phyloP scores from a whole-genome alignment of 2,797 vertebrate species.

The Epinephelus coioides region DNA sequence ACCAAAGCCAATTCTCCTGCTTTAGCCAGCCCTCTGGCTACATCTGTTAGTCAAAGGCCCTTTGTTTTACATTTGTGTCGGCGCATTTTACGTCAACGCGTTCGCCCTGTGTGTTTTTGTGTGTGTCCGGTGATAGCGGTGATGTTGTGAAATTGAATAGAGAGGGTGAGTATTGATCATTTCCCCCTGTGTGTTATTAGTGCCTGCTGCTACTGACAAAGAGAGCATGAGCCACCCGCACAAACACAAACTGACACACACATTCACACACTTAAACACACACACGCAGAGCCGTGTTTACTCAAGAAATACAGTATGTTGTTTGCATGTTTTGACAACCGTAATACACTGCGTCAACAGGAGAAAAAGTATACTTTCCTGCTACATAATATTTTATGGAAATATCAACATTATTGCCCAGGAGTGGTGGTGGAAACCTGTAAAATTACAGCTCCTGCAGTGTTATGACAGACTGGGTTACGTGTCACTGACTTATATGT shows the following conservation, averaged over 20 bases:
- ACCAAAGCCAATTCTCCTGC: conserved; percentile 47
- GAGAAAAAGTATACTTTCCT: conserved; percentile 37
- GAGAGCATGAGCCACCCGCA: conserved; percentile 68
- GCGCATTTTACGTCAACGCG: conserved; percentile 40
- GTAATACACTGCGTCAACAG: conserved; percentile 38
- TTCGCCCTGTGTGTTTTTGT: conserved; percentile 23
- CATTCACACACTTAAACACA: background rate
- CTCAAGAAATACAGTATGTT: conserved; percentile 43
- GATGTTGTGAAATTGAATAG: conserved; percentile 84
- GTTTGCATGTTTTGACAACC: conserved; percentile 61
- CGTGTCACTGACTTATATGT: conserved; percentile 57
- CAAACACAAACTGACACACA: conserved; percentile 53
- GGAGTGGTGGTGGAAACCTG: conserved; percentile 35
- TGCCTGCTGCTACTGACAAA: conserved; percentile 76
- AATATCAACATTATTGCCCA: conserved; percentile 51
- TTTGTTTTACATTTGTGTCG: conserved; percentile 59
- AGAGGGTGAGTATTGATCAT: conserved; percentile 83
- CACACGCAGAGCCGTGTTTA: conserved; percentile 27
- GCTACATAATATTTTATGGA: conserved; percentile 52
- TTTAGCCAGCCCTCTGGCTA: conserved; percentile 73
- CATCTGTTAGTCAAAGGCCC: conserved; percentile 63
- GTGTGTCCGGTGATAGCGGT: conserved; percentile 62
- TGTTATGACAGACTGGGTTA: conserved; percentile 47
- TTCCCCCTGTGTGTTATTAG: conserved; percentile 84
- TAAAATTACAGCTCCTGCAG: conserved; percentile 52